phyloP scores from a whole-genome alignment of 2,113 vertebrate species.

The Odocoileus virginianus region DNA sequence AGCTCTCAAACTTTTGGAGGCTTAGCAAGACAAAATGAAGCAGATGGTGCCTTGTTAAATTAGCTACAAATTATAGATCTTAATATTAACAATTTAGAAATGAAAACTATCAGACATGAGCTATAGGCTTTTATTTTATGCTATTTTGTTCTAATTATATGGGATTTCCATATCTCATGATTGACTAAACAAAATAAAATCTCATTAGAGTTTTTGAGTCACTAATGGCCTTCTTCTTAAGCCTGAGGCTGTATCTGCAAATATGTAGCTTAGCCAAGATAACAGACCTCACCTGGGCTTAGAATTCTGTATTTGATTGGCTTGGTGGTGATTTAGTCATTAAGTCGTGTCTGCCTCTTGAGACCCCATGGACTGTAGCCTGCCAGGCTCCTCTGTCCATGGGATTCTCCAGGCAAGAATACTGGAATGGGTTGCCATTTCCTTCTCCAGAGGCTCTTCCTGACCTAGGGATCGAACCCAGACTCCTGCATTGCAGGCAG shows the following conservation, averaged over 20 bases:
- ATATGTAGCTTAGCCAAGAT: background rate
- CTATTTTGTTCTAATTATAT: conserved; percentile 17
- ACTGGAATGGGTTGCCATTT: background rate
- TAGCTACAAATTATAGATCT: background rate
- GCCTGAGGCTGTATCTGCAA: background rate
- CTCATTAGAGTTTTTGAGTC: conserved; percentile 43
- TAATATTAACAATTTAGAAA: conserved; percentile 13
- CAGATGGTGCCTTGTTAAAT: background rate
- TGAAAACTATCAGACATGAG: background rate
- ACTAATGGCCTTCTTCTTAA: background rate
- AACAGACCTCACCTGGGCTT: background rate
- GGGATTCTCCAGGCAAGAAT: background rate
- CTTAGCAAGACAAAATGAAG: background rate
- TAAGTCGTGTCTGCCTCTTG: background rate
- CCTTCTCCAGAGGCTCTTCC: background rate
- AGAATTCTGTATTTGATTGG: background rate
- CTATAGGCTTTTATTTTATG: background rate
- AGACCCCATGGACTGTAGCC: background rate
- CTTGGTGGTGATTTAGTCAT: background rate
- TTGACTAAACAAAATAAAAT: conserved; percentile 38
- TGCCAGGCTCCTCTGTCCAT: background rate
- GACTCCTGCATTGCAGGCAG: background rate
- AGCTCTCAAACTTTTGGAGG: background rate
- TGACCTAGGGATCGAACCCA: background rate
- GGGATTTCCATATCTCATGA: background rate